Evolutionary conservation across 2,888 invertebrate genomes (phyloP), one percentile per base, ranked within the genome.

Genomic region (Achlya flavicornis): DNA sequence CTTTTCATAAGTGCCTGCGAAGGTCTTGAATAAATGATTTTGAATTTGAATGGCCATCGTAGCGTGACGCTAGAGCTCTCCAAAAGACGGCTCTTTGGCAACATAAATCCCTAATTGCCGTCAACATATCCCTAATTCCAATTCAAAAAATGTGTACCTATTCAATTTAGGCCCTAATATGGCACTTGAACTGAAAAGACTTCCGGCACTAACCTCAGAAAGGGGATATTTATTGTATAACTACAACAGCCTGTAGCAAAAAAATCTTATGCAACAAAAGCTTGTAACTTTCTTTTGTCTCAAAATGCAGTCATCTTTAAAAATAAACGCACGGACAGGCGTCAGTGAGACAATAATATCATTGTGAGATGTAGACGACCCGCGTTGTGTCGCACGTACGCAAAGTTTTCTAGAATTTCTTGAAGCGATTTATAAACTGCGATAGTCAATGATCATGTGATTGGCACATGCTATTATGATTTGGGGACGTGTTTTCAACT

Each of bases 271-370:
- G 41, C 41, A 41, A 16, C 6, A 48, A 48, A 53, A 53, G n/a
- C 19, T 35, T 53, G 48, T 16, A 53, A 53, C 16, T 53, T 53
- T 53, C 53, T 53, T 48, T 53, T 53, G 53, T 53, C 53, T 53
- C 53, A 19, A 10, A 19, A 53, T 5, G 19, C 16, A 53, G 53
- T 53, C 53, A 53, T 53, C 53, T 53, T 53, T 53, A 53, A 19
- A 53, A 53, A 53, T 46, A 53, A 16, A 53, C 10, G 53, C 16
- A 53, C 53, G 53, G 48, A 53, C 19, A 19, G 53, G 53, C 53
- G 53, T 53, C 53, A 19, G 19, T n/a, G 19, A 16, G 16, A 53
- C 19, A 53, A 53, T 53, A 53, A 53, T 53, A 53, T 53, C n/a
- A 53, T 53, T 19, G 10, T 19, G 53, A 19, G 19, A 53, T 53